Conservation (phyloP, 1,140 invertebrate species). For the Stenopsyche tienmushanensis region DNA sequence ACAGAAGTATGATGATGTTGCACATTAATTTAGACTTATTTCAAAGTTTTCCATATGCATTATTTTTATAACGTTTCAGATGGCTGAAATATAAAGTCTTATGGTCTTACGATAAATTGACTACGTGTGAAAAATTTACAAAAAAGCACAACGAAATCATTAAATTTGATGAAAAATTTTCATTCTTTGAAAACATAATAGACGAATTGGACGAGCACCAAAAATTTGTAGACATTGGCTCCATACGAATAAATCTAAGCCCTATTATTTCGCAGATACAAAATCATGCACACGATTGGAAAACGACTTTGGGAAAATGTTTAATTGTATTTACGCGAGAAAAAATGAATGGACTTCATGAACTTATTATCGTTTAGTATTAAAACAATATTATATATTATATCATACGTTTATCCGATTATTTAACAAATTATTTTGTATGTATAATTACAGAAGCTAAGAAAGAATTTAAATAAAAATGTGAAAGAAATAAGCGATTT, state of each 20-base stretch:
- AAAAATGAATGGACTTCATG: slow-evolving; percentile 64
- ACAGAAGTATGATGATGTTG: slow-evolving; percentile 54
- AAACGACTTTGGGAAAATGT: slow-evolving; percentile 63
- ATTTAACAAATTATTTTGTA: slow-evolving; percentile 16
- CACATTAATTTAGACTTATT: slow-evolving; percentile 23
- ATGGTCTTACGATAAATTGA: slow-evolving; percentile 79
- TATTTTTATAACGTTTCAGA: slow-evolving; percentile 44
- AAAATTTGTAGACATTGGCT: slow-evolving; percentile 61
- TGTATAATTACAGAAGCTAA: slow-evolving; percentile 54
- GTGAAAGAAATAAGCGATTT: slow-evolving; percentile 78
- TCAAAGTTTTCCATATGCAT: slow-evolving; percentile 17
- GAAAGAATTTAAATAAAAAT: slow-evolving; percentile 64
- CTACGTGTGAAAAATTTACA: slow-evolving; percentile 74
- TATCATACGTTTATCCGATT: too few relatives aligned
- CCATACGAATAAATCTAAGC: slow-evolving; percentile 67
- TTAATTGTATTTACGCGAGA: slow-evolving; percentile 60
- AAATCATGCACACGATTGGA: slow-evolving; percentile 71
- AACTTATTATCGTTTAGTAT: slow-evolving; percentile 56
- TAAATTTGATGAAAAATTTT: slow-evolving; percentile 80
- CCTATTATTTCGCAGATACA: slow-evolving; percentile 65
- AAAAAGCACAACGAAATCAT: slow-evolving; percentile 68
- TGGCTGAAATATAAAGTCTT: slow-evolving; percentile 78
- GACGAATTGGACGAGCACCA: slow-evolving; percentile 64
- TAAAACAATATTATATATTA: too few relatives aligned
- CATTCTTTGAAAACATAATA: slow-evolving; percentile 78